Percentiles rank a stretch among this genome's conserved stretches.
Evolutionary conservation across 2,888 invertebrate genomes (phyloP).

Genomic region (Unio delphinus): DNA sequence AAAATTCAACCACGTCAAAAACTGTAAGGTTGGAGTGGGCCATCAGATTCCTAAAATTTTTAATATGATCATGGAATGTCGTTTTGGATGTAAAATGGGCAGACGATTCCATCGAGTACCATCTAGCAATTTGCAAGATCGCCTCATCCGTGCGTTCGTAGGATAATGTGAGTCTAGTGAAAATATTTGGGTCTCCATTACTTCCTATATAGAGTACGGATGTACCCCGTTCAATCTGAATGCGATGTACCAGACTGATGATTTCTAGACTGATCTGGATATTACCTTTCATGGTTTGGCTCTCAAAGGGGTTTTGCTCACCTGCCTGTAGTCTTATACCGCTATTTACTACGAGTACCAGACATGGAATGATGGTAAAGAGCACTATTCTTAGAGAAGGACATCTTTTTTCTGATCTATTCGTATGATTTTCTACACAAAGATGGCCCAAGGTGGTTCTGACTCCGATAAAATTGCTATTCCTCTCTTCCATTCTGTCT

Average conservation of each 20-base stretch:
- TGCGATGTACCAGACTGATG: constrained; percentile 41
- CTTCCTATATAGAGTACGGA: constrained; percentile 50
- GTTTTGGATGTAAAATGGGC: constrained; percentile 8
- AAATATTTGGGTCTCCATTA: constrained; percentile 20
- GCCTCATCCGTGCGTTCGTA: constrained; percentile 26
- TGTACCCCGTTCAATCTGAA: constrained; percentile 55
- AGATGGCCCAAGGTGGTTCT: no score
- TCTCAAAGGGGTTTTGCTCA: background rate
- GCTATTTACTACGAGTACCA: constrained; percentile 1
- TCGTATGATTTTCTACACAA: background rate
- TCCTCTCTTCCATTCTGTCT: no score
- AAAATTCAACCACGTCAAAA: constrained; percentile 35
- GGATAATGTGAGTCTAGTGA: constrained; percentile 10
- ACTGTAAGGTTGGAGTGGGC: constrained; percentile 20
- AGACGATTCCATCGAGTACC: constrained; percentile 12
- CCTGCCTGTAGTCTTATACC: background rate
- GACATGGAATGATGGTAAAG: constrained; percentile 6
- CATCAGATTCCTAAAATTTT: constrained; percentile 6
- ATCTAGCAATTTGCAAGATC: constrained; percentile 17
- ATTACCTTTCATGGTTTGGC: background rate
- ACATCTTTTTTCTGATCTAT: constrained; percentile 3
- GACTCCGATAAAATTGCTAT: no score
- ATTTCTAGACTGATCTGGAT: constrained; percentile 49
- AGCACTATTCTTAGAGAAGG: constrained; percentile 5
- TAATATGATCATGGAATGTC: background rate